These are phyloP conservation scores for Dendrocincla tyrannina DNA, from an alignment of 2,797 vertebrate genomes.

Conservation along the genomic window DNA sequence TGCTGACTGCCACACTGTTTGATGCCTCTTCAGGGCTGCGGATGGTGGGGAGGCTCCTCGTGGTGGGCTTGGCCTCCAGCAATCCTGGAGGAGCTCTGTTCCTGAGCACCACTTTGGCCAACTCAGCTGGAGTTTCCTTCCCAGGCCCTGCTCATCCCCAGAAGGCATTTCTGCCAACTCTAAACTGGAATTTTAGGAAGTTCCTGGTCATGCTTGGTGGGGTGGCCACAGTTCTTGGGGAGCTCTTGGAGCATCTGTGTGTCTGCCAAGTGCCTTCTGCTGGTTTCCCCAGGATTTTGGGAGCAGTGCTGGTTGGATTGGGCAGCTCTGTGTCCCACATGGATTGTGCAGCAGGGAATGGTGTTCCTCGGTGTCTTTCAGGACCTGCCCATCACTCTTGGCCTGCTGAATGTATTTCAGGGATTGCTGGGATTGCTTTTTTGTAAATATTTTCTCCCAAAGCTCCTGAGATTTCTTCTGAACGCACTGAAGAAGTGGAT, in stretches of 20 bases:
- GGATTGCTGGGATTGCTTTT: accelerated
- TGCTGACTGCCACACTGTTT: background rate
- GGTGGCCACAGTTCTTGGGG: accelerated
- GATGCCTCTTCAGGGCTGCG: background rate
- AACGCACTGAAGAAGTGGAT: background rate
- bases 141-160: background rate
- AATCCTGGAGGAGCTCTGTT: background rate
- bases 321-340: background rate
- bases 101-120: background rate
- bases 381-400: background rate
- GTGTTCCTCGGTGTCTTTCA: background rate
- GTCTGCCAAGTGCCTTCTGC: background rate
- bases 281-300: background rate
- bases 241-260: background rate
- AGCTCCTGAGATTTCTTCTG: background rate
- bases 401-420: background rate
- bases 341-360: background rate
- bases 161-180: background rate
- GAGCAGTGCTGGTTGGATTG: background rate
- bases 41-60: accelerated
- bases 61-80: background rate
- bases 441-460: background rate
- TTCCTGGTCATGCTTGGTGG: background rate
- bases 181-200: background rate
- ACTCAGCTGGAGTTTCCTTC: background rate